A percentile compares a stretch with the other conserved stretches of the same genome.
These are phyloP conservation scores for Lasius fuliginosus DNA, from an alignment of 2,888 invertebrate genomes.

Conservation along the genomic window DNA sequence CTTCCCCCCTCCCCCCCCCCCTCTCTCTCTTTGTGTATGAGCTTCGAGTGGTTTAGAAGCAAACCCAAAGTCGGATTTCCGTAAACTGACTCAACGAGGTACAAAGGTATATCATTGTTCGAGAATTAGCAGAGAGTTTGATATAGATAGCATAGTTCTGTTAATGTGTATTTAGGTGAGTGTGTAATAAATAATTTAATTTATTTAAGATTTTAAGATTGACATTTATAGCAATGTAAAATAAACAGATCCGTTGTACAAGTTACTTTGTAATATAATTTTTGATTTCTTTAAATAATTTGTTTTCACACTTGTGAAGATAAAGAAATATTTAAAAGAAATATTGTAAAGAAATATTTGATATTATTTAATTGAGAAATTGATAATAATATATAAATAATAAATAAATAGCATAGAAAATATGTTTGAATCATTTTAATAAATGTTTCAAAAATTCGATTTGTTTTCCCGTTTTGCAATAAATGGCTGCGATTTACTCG, in stretches of 20 bases:
- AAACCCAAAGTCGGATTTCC: conserved; percentile 33
- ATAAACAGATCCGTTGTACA: not conserved
- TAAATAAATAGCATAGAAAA: not conserved
- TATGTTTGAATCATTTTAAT: conserved; percentile 3
- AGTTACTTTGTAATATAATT: not conserved
- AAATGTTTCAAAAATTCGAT: not conserved
- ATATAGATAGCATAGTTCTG: not conserved
- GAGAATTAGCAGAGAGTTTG: conserved; percentile 20
- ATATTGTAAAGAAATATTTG: not conserved
- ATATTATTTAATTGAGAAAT: not conserved
- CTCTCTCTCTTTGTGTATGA: not conserved
- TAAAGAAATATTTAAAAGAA: not conserved
- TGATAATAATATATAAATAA: conserved; percentile 5
- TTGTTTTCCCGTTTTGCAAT: conserved; percentile 7
- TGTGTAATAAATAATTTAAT: not conserved
- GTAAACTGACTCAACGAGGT: conserved; percentile 16
- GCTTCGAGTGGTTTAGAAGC: conserved; percentile 30
- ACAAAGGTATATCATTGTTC: conserved; percentile 27
- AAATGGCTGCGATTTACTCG: conserved; percentile 20
- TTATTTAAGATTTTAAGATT: not conserved
- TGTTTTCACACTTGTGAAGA: not conserved
- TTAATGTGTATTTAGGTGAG: not conserved
- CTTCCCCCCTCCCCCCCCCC: not conserved
- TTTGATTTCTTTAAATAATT: not conserved
- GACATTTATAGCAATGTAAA: not conserved